Conservation (phyloP, 2,797 vertebrate genomes). For the Lepilemur septentrionalis region DNA sequence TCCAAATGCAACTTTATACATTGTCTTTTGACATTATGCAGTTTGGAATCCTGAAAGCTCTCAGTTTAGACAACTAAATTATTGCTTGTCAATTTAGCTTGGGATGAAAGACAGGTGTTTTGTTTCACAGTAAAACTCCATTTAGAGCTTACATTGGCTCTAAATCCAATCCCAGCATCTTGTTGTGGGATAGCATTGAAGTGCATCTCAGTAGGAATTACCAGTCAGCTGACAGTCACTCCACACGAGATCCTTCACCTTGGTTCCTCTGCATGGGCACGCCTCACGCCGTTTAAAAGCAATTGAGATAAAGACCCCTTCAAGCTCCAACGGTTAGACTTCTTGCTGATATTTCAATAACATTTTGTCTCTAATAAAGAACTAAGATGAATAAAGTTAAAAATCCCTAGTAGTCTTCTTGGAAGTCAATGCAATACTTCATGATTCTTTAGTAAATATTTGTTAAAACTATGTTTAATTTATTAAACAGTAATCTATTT, state of each 20-base stretch:
- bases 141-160: slow-evolving; percentile 76
- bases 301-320: slow-evolving; percentile 68
- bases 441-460: slow-evolving; percentile 5
- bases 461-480: not conserved
- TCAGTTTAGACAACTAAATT: slow-evolving; percentile 89
- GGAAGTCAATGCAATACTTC: not conserved
- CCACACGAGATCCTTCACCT: slow-evolving; percentile 57
- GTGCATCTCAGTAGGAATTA: slow-evolving; percentile 61
- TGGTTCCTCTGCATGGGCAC: slow-evolving; percentile 41
- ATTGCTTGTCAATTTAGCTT: slow-evolving; percentile 86
- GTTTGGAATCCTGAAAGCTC: slow-evolving; percentile 86
- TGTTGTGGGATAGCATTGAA: slow-evolving; percentile 65
- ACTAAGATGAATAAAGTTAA: slow-evolving; percentile 11
- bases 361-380: slow-evolving; percentile 68
- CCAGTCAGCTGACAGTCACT: slow-evolving; percentile 63
- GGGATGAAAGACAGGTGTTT: slow-evolving; percentile 87
- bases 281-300: slow-evolving; percentile 36
- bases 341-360: not conserved
- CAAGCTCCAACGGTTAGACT: not conserved
- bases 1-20: slow-evolving; percentile 82
- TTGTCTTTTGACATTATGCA: slow-evolving; percentile 85
- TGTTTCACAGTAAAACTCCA: slow-evolving; percentile 84
- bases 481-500: slow-evolving; percentile 3
- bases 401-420: slow-evolving; percentile 3
- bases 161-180: slow-evolving; percentile 80